Conservation (phyloP, 2,113 vertebrate species). For the Hyla sarda region DNA sequence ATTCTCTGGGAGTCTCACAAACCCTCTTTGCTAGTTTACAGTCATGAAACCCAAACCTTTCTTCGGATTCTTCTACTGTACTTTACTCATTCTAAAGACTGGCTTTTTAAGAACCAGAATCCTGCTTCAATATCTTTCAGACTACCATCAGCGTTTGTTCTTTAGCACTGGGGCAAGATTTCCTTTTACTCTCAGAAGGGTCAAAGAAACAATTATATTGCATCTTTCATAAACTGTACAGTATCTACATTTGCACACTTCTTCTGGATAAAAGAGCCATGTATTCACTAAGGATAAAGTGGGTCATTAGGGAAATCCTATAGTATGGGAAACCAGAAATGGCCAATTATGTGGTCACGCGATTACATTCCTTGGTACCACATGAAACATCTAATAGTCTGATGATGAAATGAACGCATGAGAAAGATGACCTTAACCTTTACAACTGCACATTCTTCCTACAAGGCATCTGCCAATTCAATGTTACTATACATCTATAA, state of each 20-base stretch:
- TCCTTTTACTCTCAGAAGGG: not conserved
- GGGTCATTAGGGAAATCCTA: conserved; percentile 1
- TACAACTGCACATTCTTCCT: not conserved
- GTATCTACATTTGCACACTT: not conserved
- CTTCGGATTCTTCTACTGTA: not conserved
- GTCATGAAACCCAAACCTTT: not conserved
- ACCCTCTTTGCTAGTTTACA: no score
- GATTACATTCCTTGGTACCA: not conserved
- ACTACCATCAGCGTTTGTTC: not conserved
- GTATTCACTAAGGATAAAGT: conserved; percentile 5
- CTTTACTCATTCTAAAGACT: not conserved
- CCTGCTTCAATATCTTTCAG: not conserved
- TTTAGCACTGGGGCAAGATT: not conserved
- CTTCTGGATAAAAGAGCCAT: not conserved
- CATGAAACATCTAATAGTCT: conserved; percentile 2
- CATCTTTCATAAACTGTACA: not conserved
- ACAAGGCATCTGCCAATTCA: not conserved
- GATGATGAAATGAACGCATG: not conserved
- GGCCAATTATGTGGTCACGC: not conserved
- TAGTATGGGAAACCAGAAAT: not conserved
- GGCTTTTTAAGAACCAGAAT: not conserved
- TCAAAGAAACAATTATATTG: not conserved
- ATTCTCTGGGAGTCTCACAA: no score
- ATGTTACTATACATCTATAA: not conserved
- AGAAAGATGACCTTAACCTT: not conserved